Evolutionary conservation across 2,797 vertebrate species (phyloP).

Genomic region (Artibeus jamaicensis): DNA sequence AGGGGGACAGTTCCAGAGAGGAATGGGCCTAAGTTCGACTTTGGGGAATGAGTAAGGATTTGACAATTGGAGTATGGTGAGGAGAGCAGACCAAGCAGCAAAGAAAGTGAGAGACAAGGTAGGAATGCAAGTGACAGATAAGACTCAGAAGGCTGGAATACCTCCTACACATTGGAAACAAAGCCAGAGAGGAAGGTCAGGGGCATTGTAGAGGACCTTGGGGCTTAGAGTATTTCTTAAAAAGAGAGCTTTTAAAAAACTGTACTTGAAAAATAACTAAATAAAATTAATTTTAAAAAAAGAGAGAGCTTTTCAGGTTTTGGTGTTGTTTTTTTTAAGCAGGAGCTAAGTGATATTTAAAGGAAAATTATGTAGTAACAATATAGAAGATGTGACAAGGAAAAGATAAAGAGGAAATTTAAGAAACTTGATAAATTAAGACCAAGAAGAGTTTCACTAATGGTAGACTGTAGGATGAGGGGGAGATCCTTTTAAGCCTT

Average conservation of each 20-base stretch:
- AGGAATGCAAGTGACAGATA: not conserved
- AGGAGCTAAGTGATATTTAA: not conserved
- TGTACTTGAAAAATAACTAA: too few species aligned
- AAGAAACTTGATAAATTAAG: not conserved
- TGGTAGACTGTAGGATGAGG: not conserved
- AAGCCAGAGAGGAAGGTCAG: not conserved
- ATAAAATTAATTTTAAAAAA: too few species aligned
- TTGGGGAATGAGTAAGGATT: not conserved
- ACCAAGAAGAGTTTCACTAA: not conserved
- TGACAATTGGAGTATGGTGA: not conserved
- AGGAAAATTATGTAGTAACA: not conserved
- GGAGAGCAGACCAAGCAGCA: not conserved
- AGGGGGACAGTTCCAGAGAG: not conserved
- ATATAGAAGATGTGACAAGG: not conserved
- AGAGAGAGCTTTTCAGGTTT: too few species aligned
- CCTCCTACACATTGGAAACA: not conserved
- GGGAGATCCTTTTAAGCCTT: not conserved
- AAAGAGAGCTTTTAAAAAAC: not conserved
- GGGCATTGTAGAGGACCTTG: not conserved
- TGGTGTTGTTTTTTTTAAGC: not conserved
- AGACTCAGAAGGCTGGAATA: not conserved
- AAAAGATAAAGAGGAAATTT: not conserved
- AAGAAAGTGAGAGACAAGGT: not conserved
- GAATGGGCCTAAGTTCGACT: not conserved
- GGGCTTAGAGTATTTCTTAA: not conserved